Conservation (phyloP, 2,888 invertebrate species). For the Amphipoea lucens region DNA sequence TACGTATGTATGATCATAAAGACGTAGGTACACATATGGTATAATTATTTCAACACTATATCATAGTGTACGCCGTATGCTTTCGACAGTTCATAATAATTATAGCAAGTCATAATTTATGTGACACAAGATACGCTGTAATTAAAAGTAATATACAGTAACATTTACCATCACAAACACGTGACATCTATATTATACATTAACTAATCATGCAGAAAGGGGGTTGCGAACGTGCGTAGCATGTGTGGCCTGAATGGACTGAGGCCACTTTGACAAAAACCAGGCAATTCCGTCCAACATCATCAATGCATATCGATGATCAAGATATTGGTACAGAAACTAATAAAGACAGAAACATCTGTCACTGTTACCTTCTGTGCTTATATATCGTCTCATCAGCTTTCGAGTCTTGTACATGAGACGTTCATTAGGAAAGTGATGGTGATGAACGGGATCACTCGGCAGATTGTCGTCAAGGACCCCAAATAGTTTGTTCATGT, state of each 20-base stretch:
- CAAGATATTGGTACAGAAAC: constrained; percentile 31
- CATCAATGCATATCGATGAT: constrained; percentile 52
- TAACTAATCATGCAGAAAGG: constrained; percentile 89
- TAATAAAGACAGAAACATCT: constrained; percentile 23
- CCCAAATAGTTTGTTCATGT: constrained; percentile 72
- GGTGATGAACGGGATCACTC: constrained; percentile 68
- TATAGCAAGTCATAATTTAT: constrained; percentile 48
- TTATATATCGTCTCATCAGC: constrained; percentile 25
- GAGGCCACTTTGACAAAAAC: constrained; percentile 79
- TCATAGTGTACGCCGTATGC: constrained; percentile 40
- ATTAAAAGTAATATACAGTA: constrained; percentile 66
- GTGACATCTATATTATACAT: constrained; percentile 84
- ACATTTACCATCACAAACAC: constrained; percentile 83
- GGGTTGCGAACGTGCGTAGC: constrained; percentile 90
- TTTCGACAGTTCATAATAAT: constrained; percentile 54
- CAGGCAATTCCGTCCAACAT: constrained; percentile 69
- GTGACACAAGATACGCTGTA: constrained; percentile 51
- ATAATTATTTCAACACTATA: constrained; percentile 51
- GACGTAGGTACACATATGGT: constrained; percentile 13
- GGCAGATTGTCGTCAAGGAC: constrained; percentile 72
- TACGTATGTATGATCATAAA: constrained; percentile 18
- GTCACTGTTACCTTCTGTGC: constrained; percentile 55
- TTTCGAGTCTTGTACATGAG: constrained; percentile 35
- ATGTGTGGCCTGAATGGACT: constrained; percentile 80
- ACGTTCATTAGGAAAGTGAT: constrained; percentile 37